Evolutionary conservation across 92 coral and sea anemone species (phyloP).

Genomic region (Diadumene lineata): DNA sequence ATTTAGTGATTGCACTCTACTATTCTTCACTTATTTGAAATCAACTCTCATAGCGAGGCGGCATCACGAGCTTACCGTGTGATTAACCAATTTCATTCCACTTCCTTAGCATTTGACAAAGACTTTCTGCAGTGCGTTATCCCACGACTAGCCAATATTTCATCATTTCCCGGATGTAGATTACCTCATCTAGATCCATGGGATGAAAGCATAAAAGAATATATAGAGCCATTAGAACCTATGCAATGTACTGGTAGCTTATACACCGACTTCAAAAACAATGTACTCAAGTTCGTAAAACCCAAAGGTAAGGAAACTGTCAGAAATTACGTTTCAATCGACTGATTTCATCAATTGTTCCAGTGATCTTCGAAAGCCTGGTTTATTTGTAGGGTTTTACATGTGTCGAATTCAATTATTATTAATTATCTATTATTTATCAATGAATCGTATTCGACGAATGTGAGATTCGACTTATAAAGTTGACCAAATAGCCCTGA

Average conservation of each 20-base stretch:
- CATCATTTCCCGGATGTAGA: constrained; percentile 36
- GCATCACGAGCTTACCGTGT: too few species aligned
- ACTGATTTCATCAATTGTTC: not conserved
- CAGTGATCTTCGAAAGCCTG: too few species aligned
- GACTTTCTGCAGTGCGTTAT: constrained; percentile 20
- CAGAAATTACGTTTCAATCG: not conserved
- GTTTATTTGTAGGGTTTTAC: too few species aligned
- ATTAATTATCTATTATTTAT: too few species aligned
- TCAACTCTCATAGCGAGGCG: too few species aligned
- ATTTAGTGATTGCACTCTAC: too few species aligned
- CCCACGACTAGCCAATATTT: not conserved
- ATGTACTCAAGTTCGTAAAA: constrained; percentile 39
- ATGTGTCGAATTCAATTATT: too few species aligned
- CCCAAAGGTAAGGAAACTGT: constrained; percentile 1
- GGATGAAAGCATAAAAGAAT: constrained; percentile 38
- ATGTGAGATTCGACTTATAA: too few species aligned
- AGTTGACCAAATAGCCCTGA: too few species aligned
- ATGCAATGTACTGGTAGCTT: constrained; percentile 46
- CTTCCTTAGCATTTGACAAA: constrained; percentile 6
- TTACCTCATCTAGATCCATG: constrained; percentile 64
- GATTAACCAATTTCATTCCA: too few species aligned
- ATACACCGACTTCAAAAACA: constrained; percentile 52
- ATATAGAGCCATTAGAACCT: constrained; percentile 19
- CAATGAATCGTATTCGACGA: too few species aligned
- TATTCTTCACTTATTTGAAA: too few species aligned